Evolutionary conservation across 2,113 vertebrate genomes (phyloP), one percentile per base, ranked within the genome.

Genomic region (Ptychochromis oligacanthus): DNA sequence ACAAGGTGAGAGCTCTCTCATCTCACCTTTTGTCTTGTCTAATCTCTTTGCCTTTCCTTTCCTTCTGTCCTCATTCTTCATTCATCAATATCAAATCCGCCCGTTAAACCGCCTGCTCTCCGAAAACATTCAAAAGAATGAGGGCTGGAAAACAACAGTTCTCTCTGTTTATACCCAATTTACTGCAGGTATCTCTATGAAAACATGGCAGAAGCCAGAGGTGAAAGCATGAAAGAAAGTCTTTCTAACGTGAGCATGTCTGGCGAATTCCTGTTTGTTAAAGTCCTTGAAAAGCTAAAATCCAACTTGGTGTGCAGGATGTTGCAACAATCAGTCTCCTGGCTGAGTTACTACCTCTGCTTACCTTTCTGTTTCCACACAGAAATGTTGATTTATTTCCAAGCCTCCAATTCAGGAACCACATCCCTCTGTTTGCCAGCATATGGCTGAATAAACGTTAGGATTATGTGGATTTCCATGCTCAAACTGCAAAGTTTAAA

Each of bases 1-100:
- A 91, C 87, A 85, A 77, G 79, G 76, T 83, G 62, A 87, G 38
- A 43, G 34, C 67, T 92, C 76, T 80, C 85, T 87, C 59, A 36
- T 58, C 70, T 91, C 72, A 76, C 86, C 79, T 77, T 74, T 84
- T 65, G 62, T 84, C 58, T 83, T 28, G 24, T 88, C 77, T 67
- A 14, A 85, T 78, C 75, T 80, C 85, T 64, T 49, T 76, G 10
- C 54, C n/a, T 85, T 81, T 79, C 34, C 36, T 76, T 76, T 59
- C 14, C n/a, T 22, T 58, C 18, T 18, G 5, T 82, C 38, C 58
- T 76, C 31, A 43, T 78, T 80, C 75, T 59, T 81, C 5, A 49
- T 46, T 80, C n/a, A 81, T 81, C 55, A 60, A 59, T 38, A 80
- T 80, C 38, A 76, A 62, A 59, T 36, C 38, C n/a, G 8, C 8